Percentiles rank a stretch among this genome's conserved stretches.
phyloP scores from a whole-genome alignment of 2,888 invertebrate genomes.

The Venusia cambrica region DNA sequence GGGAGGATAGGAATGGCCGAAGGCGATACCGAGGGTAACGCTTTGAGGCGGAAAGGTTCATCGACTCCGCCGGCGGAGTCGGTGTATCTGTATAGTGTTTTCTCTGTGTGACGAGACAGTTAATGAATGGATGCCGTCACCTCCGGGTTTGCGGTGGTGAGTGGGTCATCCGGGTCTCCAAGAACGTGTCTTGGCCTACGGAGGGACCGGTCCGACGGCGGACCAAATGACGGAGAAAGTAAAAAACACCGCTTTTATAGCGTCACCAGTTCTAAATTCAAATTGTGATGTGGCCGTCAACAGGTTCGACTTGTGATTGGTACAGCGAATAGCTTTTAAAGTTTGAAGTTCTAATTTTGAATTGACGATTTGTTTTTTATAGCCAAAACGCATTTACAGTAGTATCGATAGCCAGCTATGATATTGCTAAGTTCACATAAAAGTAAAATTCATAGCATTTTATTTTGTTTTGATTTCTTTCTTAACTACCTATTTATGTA shows the following conservation, averaged over 20 bases:
- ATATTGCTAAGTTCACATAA: conserved; percentile 20
- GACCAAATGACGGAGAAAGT: conserved; percentile 70
- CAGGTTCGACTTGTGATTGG: conserved; percentile 57
- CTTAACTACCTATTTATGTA: conserved; percentile 17
- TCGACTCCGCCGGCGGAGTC: no score
- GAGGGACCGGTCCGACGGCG: no score
- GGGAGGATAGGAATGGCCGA: no score
- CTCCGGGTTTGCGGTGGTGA: no score
- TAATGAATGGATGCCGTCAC: no score
- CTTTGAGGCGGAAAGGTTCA: no score
- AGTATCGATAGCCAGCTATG: conserved; percentile 19
- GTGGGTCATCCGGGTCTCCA: no score
- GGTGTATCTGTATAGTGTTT: no score
- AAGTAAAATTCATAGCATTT: conserved; percentile 17
- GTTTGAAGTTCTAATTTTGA: conserved; percentile 44
- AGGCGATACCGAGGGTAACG: no score
- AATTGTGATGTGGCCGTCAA: conserved; percentile 19
- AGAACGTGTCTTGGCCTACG: no score
- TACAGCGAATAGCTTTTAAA: conserved; percentile 70
- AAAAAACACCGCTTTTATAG: conserved; percentile 47
- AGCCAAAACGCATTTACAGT: conserved; percentile 30
- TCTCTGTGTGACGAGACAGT: no score
- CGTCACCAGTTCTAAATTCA: conserved; percentile 47
- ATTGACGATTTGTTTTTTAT: conserved; percentile 60
- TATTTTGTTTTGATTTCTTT: conserved; percentile 19